A percentile compares a stretch with the other conserved stretches of the same genome.
phyloP scores from a whole-genome alignment of 2,113 vertebrate genomes.

The Fregetta grallaria region DNA sequence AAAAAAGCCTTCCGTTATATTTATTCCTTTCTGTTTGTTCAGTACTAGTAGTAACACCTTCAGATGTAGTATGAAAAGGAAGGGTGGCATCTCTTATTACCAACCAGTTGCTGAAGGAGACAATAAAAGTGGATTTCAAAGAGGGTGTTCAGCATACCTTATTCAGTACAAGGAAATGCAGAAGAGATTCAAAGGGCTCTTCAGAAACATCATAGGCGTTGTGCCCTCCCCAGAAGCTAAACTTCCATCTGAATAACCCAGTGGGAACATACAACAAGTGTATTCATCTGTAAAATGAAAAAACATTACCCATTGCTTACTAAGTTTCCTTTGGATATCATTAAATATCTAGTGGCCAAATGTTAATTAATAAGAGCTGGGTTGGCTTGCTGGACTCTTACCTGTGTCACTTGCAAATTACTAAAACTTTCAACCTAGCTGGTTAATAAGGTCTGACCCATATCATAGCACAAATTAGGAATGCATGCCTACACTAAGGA shows the following conservation, averaged over 20 bases:
- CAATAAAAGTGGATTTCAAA: neutral
- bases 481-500: neutral
- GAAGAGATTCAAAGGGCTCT: neutral
- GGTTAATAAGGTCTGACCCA: neutral
- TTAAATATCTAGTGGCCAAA: neutral
- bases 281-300: neutral
- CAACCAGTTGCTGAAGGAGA: neutral
- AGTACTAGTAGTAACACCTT: neutral
- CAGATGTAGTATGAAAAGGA: neutral
- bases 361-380: neutral
- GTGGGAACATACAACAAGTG: neutral
- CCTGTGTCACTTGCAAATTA: neutral
- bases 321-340: neutral
- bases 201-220: neutral
- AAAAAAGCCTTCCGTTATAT: neutral
- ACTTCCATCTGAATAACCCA: neutral
- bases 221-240: neutral
- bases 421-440: neutral
- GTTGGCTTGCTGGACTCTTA: neutral
- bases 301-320: neutral
- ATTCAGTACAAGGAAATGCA: neutral
- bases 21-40: conserved; percentile 8
- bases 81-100: neutral
- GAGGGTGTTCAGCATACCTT: neutral
- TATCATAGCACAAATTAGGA: accelerated